Percentiles rank a stretch among this genome's conserved stretches.
Evolutionary conservation across 2,888 invertebrate genomes (phyloP).

Genomic region (Sarcophaga variegata): DNA sequence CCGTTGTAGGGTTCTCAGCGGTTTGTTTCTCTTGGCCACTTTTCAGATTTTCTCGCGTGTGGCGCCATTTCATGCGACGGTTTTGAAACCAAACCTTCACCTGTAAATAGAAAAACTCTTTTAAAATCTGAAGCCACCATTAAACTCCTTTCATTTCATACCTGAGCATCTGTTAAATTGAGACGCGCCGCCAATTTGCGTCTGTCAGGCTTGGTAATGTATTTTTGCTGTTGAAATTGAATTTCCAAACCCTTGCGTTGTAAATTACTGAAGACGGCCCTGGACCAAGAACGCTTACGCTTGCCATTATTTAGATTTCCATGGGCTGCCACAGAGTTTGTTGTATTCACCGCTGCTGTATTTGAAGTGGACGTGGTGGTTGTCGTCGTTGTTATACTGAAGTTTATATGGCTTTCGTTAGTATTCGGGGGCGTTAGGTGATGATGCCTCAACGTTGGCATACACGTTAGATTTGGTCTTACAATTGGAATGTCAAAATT

Average conservation of each 20-base stretch:
- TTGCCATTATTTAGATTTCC: conserved; percentile 81
- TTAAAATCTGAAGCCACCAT: no score
- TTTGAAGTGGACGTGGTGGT: conserved; percentile 36
- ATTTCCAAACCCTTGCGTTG: conserved; percentile 97
- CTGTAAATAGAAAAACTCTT: conserved; percentile 80
- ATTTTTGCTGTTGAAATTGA: conserved; percentile 96
- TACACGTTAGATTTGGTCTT: conserved; percentile 62
- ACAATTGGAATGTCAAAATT: conserved; percentile 74
- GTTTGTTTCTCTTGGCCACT: conserved; percentile 80
- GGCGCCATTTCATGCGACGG: conserved; percentile 94
- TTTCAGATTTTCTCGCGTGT: conserved; percentile 86
- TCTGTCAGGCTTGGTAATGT: conserved; percentile 97
- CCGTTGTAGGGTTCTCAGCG: neutral
- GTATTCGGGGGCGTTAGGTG: conserved; percentile 37
- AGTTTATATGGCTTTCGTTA: conserved; percentile 45
- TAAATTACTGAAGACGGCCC: conserved; percentile 96
- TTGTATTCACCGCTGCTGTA: conserved; percentile 53
- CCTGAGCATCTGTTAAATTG: conserved; percentile 96
- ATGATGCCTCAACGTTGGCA: conserved; percentile 59
- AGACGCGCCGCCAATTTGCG: conserved; percentile 94
- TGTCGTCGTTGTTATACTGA: conserved; percentile 14
- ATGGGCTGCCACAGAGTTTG: conserved; percentile 15
- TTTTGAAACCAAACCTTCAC: conserved; percentile 97
- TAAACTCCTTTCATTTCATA: conserved; percentile 76
- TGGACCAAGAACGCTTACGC: conserved; percentile 95